These are phyloP conservation scores for Brachyistius frenatus DNA, from an alignment of 2,113 vertebrate species.

Conservation along the genomic window DNA sequence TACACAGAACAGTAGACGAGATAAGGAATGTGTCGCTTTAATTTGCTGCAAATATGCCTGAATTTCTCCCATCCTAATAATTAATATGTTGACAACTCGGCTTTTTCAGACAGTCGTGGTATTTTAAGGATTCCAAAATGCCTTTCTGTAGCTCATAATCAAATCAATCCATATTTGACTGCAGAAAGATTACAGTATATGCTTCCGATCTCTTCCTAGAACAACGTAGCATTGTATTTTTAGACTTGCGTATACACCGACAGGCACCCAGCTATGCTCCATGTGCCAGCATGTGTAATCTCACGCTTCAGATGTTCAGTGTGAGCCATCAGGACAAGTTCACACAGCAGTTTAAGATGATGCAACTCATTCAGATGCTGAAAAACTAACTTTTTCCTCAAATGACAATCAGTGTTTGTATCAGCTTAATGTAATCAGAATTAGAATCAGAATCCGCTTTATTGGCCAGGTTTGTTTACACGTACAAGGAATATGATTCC, in stretches of 20 bases:
- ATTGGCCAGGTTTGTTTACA: too few relatives aligned
- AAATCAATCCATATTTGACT: slow-evolving; percentile 21
- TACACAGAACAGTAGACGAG: not conserved
- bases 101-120: slow-evolving; percentile 2
- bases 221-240: slow-evolving; percentile 28
- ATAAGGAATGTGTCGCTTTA: not conserved
- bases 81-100: slow-evolving; percentile 3
- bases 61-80: too few relatives aligned
- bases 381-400: not conserved
- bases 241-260: slow-evolving; percentile 34
- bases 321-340: not conserved
- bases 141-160: slow-evolving; percentile 39
- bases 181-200: slow-evolving; percentile 30
- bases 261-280: not conserved
- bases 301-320: not conserved
- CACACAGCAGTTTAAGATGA: not conserved
- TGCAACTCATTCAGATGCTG: not conserved
- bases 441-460: too few relatives aligned
- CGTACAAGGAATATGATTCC: too few relatives aligned
- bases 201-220: slow-evolving; percentile 1
- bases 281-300: not conserved
- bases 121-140: slow-evolving; percentile 12
- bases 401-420: not conserved
- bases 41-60: not conserved
- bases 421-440: not conserved